A percentile compares a stretch with the other conserved stretches of the same genome.
These are phyloP conservation scores for Bimastos eiseni DNA, from an alignment of 2,888 invertebrate species.

Conservation along the genomic window DNA sequence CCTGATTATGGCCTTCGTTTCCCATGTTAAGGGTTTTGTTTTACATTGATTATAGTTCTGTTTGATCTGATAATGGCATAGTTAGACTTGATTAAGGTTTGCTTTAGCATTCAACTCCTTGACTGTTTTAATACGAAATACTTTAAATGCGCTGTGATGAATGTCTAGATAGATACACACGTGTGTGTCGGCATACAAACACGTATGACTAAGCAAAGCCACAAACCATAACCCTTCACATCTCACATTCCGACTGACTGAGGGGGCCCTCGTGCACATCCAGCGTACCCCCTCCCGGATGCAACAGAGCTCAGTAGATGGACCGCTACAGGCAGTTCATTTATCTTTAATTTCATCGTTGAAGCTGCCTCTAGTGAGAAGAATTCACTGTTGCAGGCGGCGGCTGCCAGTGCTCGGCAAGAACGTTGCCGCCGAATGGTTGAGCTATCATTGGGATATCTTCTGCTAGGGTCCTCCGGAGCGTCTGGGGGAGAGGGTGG, in stretches of 20 bases:
- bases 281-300: neutral
- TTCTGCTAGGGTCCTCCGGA: neutral
- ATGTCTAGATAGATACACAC: no score
- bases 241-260: neutral
- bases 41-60: no score
- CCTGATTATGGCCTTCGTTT: no score
- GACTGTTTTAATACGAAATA: no score
- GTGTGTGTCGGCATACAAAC: no score
- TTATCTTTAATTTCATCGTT: constrained; percentile 13
- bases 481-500: neutral
- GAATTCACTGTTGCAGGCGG: neutral
- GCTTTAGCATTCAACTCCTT: no score
- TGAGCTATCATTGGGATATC: neutral
- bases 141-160: no score
- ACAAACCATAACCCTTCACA: neutral
- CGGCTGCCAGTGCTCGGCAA: neutral
- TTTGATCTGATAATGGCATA: no score
- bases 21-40: no score
- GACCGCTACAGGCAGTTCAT: neutral
- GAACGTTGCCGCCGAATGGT: neutral
- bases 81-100: no score
- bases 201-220: neutral
- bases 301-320: neutral
- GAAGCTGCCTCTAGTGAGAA: constrained; percentile 13
- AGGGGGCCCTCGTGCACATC: neutral